Percentiles rank a stretch among this genome's conserved stretches.
phyloP scores from a whole-genome alignment of 2,888 invertebrate species.

The Nephrocerus scutellatus region DNA sequence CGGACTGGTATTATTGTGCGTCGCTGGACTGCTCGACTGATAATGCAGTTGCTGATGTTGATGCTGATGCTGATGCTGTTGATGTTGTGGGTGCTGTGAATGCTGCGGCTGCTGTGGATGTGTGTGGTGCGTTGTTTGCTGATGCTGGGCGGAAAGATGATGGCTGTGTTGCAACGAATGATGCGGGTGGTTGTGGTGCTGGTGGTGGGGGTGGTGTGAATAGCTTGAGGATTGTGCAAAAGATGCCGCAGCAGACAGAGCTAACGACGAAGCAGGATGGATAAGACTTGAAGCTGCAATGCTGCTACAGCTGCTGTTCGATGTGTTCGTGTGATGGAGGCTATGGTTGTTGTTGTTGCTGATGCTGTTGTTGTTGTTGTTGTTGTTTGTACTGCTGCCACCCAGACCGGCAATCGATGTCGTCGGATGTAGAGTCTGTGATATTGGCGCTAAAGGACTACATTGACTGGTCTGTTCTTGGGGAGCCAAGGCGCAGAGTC shows the following conservation, averaged over 20 bases:
- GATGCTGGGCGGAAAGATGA: constrained; percentile 34
- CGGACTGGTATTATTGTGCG: constrained; percentile 2
- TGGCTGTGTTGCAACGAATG: too few relatives aligned
- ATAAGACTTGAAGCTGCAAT: constrained; percentile 22
- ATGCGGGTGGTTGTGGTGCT: constrained; percentile 4
- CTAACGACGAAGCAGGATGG: constrained; percentile 23
- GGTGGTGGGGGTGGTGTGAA: too few relatives aligned
- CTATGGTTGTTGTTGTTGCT: constrained; percentile 24
- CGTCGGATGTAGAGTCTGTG: constrained; percentile 41
- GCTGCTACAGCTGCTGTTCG: constrained; percentile 26
- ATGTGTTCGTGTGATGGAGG: constrained; percentile 25
- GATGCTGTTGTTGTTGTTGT: constrained; percentile 21
- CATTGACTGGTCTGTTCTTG: constrained; percentile 41
- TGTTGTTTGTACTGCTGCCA: constrained; percentile 13
- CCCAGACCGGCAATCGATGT: constrained; percentile 29
- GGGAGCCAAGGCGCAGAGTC: too few relatives aligned
- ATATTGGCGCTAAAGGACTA: constrained; percentile 40
- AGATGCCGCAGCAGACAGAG: constrained; percentile 20
- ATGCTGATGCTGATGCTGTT: constrained; percentile 23
- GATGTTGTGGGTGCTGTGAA: constrained; percentile 7
- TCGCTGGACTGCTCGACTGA: too few relatives aligned
- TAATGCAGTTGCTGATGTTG: constrained; percentile 27
- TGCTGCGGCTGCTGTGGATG: constrained; percentile 17
- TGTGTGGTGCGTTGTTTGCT: constrained; percentile 23
- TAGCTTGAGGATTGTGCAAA: constrained; percentile 22